A percentile compares a stretch with the other conserved stretches of the same genome.
These are phyloP conservation scores for Drosophila lowei DNA, from an alignment of 1,140 invertebrate species.

Conservation along the genomic window DNA sequence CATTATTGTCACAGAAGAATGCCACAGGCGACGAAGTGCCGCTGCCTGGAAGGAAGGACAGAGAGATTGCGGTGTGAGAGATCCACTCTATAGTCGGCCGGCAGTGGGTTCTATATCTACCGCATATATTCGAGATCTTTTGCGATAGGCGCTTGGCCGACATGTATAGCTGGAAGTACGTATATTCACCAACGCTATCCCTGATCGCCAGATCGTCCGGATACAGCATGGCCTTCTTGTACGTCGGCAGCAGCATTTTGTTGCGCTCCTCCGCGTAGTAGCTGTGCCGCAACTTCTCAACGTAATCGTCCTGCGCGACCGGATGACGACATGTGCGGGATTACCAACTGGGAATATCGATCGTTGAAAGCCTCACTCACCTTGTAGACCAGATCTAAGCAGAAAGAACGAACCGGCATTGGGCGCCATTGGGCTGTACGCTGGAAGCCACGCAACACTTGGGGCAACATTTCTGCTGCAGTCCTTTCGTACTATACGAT, in stretches of 20 bases:
- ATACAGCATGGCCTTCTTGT: constrained; percentile 87
- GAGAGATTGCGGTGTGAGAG: neutral
- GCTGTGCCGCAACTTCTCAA: constrained; percentile 56
- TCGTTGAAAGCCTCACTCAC: no score
- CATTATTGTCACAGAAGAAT: constrained; percentile 92
- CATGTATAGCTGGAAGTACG: constrained; percentile 86
- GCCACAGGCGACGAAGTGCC: constrained; percentile 87
- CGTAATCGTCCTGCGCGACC: constrained; percentile 48
- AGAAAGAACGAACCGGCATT: no score
- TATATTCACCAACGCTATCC: constrained; percentile 86
- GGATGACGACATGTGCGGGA: no score
- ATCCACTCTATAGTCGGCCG: no score
- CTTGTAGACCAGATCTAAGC: no score
- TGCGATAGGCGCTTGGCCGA: constrained; percentile 85
- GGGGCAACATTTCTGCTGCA: no score
- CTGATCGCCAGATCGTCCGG: constrained; percentile 86
- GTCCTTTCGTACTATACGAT: no score
- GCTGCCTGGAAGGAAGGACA: constrained; percentile 78
- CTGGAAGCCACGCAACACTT: no score
- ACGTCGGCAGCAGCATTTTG: constrained; percentile 86
- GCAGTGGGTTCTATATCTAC: constrained; percentile 11
- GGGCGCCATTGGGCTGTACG: no score
- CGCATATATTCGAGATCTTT: constrained; percentile 84
- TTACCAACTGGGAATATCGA: no score
- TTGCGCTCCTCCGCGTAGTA: constrained; percentile 55